A percentile compares a stretch with the other conserved stretches of the same genome.
These are phyloP conservation scores for Gasteruption jaculator DNA, from an alignment of 2,888 invertebrate genomes.

Conservation along the genomic window DNA sequence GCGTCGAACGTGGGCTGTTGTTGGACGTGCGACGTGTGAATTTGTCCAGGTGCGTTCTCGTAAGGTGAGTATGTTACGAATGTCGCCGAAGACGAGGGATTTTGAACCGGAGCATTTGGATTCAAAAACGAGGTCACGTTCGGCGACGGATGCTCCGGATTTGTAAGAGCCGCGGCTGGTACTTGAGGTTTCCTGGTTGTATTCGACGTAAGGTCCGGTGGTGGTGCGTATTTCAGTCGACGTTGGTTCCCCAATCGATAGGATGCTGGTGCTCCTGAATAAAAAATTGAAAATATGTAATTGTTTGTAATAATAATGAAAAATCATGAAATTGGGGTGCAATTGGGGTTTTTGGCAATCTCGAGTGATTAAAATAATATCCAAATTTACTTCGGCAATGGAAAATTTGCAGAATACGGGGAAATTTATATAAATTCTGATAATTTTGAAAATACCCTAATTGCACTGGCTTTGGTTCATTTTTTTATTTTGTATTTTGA, in stretches of 20 bases:
- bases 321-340: neutral
- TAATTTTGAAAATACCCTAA: too few species aligned
- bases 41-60: neutral
- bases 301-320: neutral
- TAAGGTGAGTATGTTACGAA: neutral
- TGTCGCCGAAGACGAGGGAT: too few species aligned
- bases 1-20: neutral
- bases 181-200: conserved; percentile 22
- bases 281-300: neutral
- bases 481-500: too few species aligned
- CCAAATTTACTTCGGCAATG: too few species aligned
- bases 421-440: too few species aligned
- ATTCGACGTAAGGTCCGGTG: conserved; percentile 62
- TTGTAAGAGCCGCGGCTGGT: conserved; percentile 16
- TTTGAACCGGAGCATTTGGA: conserved; percentile 20
- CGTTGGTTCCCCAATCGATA: conserved; percentile 66
- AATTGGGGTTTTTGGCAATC: too few species aligned
- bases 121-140: conserved; percentile 26
- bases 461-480: too few species aligned
- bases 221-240: conserved; percentile 72
- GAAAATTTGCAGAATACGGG: too few species aligned
- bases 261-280: conserved; percentile 35
- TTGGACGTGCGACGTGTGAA: neutral
- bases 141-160: conserved; percentile 11
- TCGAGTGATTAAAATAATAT: too few species aligned